Evolutionary conservation across 2,888 invertebrate genomes (phyloP), one percentile per base, ranked within the genome.

Genomic region (Eupithecia tripunctaria): DNA sequence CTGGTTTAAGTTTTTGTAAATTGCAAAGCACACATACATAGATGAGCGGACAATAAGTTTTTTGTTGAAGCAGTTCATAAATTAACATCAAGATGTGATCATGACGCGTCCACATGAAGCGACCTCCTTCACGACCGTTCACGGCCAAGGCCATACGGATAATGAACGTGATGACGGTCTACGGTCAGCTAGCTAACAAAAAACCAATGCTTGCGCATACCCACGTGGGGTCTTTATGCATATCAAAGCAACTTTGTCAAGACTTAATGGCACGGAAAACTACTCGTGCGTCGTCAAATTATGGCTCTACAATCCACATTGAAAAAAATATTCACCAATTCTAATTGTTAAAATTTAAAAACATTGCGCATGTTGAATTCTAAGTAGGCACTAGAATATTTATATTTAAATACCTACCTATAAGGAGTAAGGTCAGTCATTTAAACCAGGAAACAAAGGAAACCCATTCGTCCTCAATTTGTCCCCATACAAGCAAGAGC

Each of bases 141-240:
- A 94, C 91, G 92, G 94, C 90, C 94, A 94, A 94, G 94, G 94
- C 90, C 94, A 90, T 87, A 85, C 82, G 87, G 87, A 91, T 90
- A 92, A 93, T 93, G 90, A 91, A 91, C 88, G 88, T 89, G 88
- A 91, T 92, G 91, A 92, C 87, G 88, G 64, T 38, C 64, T 88
- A 90, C 88, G 90, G 90, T 86, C 89, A 91, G 91, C 90, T 88
- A 84, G 87, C 84, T 86, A 84, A 85, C 86, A 88, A 89, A 90
- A 88, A 88, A 89, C 81, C 76, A 82, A 82, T 85, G 86, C 84
- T 85, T 83, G 87, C 86, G 86, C 87, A 81, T 82, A 81, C 82
- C 91, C 92, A 92, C 91, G 92, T 92, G 89, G 87, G 88, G 89
- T 85, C 90, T 89, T 89, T 89, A 88, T 86, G 85, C 86, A 84